These are phyloP conservation scores for Aptenodytes patagonicus DNA, from an alignment of 2,113 vertebrate genomes.

Conservation along the genomic window DNA sequence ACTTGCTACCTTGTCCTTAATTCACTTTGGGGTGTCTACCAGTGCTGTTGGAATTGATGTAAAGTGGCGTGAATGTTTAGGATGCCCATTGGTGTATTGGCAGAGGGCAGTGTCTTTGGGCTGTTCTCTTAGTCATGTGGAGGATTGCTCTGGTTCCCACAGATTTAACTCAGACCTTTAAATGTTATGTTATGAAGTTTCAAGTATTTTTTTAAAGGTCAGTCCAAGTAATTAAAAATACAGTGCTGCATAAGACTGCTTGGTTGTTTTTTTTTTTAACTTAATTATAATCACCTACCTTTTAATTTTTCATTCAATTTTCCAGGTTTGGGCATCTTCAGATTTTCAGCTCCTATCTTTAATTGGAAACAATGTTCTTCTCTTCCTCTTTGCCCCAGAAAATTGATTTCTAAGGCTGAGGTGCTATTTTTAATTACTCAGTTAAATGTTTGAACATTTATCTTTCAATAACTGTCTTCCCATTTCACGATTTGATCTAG, in stretches of 20 bases:
- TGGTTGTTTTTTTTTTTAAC: not conserved
- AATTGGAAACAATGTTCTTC: not conserved
- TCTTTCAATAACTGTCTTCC: not conserved
- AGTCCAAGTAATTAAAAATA: not conserved
- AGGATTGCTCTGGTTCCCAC: not conserved
- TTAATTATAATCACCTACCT: not conserved
- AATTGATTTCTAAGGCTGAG: not conserved
- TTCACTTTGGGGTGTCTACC: not conserved
- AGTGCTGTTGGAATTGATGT: not conserved
- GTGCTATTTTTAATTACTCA: not conserved
- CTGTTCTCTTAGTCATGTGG: not conserved
- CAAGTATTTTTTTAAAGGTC: not conserved
- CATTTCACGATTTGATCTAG: not conserved
- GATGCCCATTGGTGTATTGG: not conserved
- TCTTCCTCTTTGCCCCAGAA: not conserved
- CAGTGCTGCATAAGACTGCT: not conserved
- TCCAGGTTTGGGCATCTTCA: not conserved
- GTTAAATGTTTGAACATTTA: not conserved
- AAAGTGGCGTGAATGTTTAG: not conserved
- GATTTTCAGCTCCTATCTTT: not conserved
- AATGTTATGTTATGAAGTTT: not conserved
- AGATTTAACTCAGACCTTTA: not conserved
- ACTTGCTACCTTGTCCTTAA: constrained; percentile 37
- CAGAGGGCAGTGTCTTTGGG: not conserved
- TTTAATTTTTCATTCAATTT: not conserved